phyloP scores from a whole-genome alignment of 2,888 invertebrate genomes.

The Aphodius granarius region DNA sequence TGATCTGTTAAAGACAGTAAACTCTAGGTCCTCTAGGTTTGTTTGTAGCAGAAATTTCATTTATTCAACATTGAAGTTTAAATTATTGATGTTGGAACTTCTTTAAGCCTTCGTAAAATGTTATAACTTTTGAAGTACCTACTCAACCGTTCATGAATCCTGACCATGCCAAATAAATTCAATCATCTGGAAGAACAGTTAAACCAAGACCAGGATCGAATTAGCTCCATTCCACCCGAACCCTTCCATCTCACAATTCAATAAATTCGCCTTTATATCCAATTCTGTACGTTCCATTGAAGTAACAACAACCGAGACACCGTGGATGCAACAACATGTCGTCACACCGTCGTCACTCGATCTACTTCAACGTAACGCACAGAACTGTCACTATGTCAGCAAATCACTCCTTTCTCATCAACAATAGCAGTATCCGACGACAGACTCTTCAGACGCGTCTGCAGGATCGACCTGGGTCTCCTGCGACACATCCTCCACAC shows the following conservation, averaged over 20 bases:
- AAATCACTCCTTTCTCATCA: constrained; percentile 87
- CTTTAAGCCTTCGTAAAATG: too few relatives aligned
- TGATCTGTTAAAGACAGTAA: too few relatives aligned
- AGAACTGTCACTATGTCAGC: constrained; percentile 96
- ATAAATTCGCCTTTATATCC: constrained; percentile 19
- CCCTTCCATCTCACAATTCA: background rate
- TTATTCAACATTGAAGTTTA: too few relatives aligned
- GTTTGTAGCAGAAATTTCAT: too few relatives aligned
- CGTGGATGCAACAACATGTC: constrained; percentile 34
- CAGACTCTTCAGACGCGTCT: constrained; percentile 77
- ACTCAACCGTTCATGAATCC: background rate
- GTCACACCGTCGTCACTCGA: constrained; percentile 89
- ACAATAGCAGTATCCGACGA: constrained; percentile 80
- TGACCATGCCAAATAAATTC: background rate
- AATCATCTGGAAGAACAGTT: background rate
- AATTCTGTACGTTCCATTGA: constrained; percentile 48
- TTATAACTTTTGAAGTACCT: too few relatives aligned
- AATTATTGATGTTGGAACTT: too few relatives aligned
- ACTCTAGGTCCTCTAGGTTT: too few relatives aligned
- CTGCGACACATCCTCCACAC: constrained; percentile 55
- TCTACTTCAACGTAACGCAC: constrained; percentile 90
- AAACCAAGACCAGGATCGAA: background rate
- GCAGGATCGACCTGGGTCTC: constrained; percentile 74
- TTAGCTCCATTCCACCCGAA: background rate
- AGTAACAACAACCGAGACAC: constrained; percentile 21